Percentiles rank a stretch among this genome's conserved stretches.
Conservation (phyloP, 1,140 invertebrate genomes). For the Hylaeus volcanicus region DNA sequence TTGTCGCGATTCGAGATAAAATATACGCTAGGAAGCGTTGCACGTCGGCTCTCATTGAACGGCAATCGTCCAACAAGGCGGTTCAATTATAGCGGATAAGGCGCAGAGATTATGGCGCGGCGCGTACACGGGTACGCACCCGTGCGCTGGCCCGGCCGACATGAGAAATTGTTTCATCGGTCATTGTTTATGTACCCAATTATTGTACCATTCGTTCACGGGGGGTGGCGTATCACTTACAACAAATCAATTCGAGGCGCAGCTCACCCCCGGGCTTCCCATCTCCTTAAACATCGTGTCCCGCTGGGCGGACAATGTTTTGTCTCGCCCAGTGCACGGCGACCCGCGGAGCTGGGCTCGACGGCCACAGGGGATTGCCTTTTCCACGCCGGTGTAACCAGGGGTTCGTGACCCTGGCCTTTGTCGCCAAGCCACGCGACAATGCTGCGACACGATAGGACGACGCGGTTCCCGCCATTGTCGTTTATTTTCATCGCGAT, state of each 20-base stretch:
- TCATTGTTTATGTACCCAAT: conserved; percentile 65
- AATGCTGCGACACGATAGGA: not conserved
- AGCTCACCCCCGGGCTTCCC: conserved; percentile 39
- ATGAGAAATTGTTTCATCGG: conserved; percentile 61
- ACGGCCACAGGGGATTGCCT: conserved; percentile 24
- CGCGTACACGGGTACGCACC: no score
- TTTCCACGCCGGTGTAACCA: not conserved
- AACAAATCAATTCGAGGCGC: conserved; percentile 63
- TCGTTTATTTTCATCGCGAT: not conserved
- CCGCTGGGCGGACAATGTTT: conserved; percentile 61
- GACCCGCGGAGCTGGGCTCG: conserved; percentile 15
- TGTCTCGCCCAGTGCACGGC: conserved; percentile 49
- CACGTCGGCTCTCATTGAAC: conserved; percentile 22
- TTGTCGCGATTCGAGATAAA: conserved; percentile 3
- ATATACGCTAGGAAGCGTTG: not conserved
- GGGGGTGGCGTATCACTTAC: conserved; percentile 62
- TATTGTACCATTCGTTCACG: conserved; percentile 62
- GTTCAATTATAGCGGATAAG: conserved; percentile 48
- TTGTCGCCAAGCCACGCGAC: conserved; percentile 40
- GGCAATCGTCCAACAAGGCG: conserved; percentile 14
- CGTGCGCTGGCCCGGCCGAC: not conserved
- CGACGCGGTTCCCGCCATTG: not conserved
- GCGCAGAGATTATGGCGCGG: conserved; percentile 27
- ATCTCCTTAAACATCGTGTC: conserved; percentile 54
- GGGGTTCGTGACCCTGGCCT: conserved; percentile 21